Evolutionary conservation across 2,888 invertebrate genomes (phyloP).

Genomic region (Charanyca ferruginea): DNA sequence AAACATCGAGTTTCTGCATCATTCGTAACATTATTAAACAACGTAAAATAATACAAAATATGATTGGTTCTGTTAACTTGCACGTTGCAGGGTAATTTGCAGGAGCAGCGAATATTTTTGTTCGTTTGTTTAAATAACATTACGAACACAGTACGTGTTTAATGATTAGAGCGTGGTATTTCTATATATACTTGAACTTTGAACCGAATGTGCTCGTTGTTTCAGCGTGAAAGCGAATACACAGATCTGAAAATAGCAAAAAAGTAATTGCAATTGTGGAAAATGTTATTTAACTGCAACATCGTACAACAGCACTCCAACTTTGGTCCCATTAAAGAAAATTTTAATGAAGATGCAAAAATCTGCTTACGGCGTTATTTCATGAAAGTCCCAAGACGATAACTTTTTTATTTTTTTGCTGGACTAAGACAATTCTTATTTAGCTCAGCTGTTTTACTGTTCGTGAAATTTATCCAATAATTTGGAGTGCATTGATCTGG

Average conservation of each 20-base stretch:
- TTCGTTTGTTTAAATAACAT: slow-evolving; percentile 29
- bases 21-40: slow-evolving; percentile 14
- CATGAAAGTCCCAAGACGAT: slow-evolving; percentile 27
- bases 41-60: slow-evolving; percentile 29
- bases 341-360: slow-evolving; percentile 32
- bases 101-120: slow-evolving; percentile 10
- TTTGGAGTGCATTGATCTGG: slow-evolving; percentile 73
- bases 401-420: slow-evolving; percentile 51
- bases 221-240: neutral
- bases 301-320: neutral
- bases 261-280: neutral
- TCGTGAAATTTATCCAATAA: slow-evolving; percentile 77
- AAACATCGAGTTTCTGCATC: slow-evolving; percentile 11
- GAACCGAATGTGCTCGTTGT: neutral
- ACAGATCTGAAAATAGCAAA: neutral
- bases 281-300: neutral
- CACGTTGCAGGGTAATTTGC: slow-evolving; percentile 30
- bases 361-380: slow-evolving; percentile 43
- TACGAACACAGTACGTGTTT: neutral
- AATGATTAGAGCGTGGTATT: slow-evolving; percentile 5
- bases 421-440: slow-evolving; percentile 44
- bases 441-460: slow-evolving; percentile 64
- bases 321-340: slow-evolving; percentile 1
- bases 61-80: slow-evolving; percentile 35
- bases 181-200: slow-evolving; percentile 8